Evolutionary conservation across 2,888 invertebrate species (phyloP), one percentile per base, ranked within the genome.

Genomic region (Griposia aprilina): DNA sequence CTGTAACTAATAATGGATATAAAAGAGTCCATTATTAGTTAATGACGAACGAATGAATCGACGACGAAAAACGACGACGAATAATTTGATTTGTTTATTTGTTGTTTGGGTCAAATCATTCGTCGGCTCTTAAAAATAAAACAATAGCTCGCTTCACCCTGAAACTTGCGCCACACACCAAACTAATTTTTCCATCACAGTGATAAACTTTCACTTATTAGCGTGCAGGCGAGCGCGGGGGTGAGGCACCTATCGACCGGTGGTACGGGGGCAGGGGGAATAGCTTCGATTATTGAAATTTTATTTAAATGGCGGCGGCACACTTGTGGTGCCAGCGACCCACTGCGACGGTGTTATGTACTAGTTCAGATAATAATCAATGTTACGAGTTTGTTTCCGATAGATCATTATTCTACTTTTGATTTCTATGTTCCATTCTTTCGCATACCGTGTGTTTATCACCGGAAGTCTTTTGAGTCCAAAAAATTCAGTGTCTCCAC

Each of bases 151-250:
- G 59, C 55, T 74, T 50, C 59, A 4, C 17, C 57, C 4, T 20
- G 7, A 1, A 69, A 10, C 17, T 75, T 75, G 59, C 1, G 65
- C 84, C 76, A 73, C 72, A 72, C 41, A 30, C 36, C 20, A 70
- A 84, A 70, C 62, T 73, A 66, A 85, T 85, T 82, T 78, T 79
- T 81, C 79, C 45, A 81, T 83, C 71, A 75, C 62, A 74, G 68
- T 83, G 83, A 87, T 83, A 79, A 75, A 88, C 88, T 88, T 89
- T 88, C 88, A 88, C 88, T 88, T 86, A 86, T 81, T 62, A 85
- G 75, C 41, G 30, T 15, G 57, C n/a, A 52, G 76, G n/a, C 67
- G 55, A 63, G 59, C 55, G 74, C 68, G 78, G 69, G 74, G 82
- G 55, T 76, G 87, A 66, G 60, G 67, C 57, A 73, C 41, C 4